These are phyloP conservation scores for Tragulus kanchil DNA, from an alignment of 2,113 vertebrate species.

Conservation along the genomic window DNA sequence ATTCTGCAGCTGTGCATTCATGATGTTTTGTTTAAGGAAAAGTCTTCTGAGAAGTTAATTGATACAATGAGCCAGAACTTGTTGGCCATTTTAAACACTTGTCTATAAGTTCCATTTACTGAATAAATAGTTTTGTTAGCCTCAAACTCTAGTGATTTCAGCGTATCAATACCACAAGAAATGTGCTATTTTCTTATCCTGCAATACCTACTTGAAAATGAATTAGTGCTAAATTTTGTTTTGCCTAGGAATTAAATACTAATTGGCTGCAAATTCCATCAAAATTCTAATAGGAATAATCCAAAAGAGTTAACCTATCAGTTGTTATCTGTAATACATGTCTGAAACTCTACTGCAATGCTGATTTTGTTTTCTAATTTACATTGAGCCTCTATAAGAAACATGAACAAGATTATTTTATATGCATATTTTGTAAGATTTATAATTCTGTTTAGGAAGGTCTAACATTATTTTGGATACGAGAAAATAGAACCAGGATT, in stretches of 20 bases:
- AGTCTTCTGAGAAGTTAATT: slow-evolving; percentile 68
- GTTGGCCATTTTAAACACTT: slow-evolving; percentile 62
- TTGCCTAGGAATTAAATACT: slow-evolving; percentile 65
- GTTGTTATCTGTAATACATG: background rate
- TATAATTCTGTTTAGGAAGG: background rate
- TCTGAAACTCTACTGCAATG: slow-evolving; percentile 15
- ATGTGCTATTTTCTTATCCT: slow-evolving; percentile 52
- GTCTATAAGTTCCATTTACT: slow-evolving; percentile 61
- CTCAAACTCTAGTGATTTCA: slow-evolving; percentile 57
- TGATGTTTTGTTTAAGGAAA: slow-evolving; percentile 58
- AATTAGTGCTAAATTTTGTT: slow-evolving; percentile 69
- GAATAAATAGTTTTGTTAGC: slow-evolving; percentile 34
- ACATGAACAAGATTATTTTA: background rate
- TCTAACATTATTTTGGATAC: background rate
- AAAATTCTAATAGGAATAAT: slow-evolving; percentile 41
- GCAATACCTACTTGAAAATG: slow-evolving; percentile 68
- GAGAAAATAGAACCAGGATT: background rate
- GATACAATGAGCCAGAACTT: slow-evolving; percentile 45
- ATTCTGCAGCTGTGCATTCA: slow-evolving; percentile 58
- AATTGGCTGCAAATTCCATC: slow-evolving; percentile 57
- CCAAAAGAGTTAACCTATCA: slow-evolving; percentile 33
- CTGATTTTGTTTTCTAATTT: background rate
- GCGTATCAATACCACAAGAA: slow-evolving; percentile 50
- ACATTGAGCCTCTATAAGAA: background rate
- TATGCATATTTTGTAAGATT: background rate